Base-by-base conservation (phyloP, 1,140 invertebrate genomes). In the Dendrolimus punctatus region DNA sequence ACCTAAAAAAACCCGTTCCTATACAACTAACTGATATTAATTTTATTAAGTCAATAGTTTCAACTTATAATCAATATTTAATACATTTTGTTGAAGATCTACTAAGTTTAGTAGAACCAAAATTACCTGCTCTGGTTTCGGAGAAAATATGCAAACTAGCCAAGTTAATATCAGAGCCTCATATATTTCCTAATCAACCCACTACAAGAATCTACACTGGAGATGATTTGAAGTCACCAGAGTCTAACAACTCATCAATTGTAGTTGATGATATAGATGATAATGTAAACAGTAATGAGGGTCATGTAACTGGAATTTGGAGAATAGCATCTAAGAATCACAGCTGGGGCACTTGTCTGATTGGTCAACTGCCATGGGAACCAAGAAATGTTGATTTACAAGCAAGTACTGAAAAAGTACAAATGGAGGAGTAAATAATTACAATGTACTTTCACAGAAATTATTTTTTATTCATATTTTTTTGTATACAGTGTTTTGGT, bases 401-500 rank as follows among this genome's bases (percentile, higher is more conserved):
- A 50, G 42, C 6, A 37, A 52, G 39, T 36, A 55, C 40, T 45
- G 39, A 54, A 42, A 51, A 39, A 40, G 46, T 40, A 5, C 5
- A 47, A 41, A 9, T 23, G 40, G 4, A 37, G 54, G 23, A 58
- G 39, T 55, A 61, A 73, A 57, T 53, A 59, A 68, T 51, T 64
- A 49, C 55, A n/a, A 57, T 40, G 59, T 56, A 45, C 57, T 58
- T 73, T 64, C 71, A 77, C 76, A 81, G 74, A 83, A 74, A 78
- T 82, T 81, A 76, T 73, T 81, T 77, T 78, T 81, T 79, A 72
- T 62, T 78, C 70, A 73, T 79, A 81, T 68, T 51, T 23, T 23
- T 79, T 80, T 83, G 80, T 80, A 85, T 85, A 84, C 75, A 80
- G 75, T 76, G 75, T 82, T 85, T 85, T 85, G 82, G 80, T 85